A percentile compares a stretch with the other conserved stretches of the same genome.
Conservation (phyloP, 2,888 invertebrate genomes). For the Aphodius sticticus region DNA sequence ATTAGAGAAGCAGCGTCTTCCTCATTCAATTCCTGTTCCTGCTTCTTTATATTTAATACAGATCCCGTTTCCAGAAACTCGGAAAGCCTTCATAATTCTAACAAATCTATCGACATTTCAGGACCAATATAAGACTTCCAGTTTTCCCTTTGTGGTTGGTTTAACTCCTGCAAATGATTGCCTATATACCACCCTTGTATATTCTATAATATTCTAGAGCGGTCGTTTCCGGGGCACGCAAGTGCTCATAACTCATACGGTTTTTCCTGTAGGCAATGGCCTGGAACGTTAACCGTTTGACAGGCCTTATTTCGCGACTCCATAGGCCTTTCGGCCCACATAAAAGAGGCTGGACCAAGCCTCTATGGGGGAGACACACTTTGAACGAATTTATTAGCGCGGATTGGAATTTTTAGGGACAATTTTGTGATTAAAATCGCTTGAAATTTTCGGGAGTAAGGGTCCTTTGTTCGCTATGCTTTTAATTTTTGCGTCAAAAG, state of each 20-base stretch:
- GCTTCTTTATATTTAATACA: too few species aligned
- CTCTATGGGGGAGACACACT: background rate
- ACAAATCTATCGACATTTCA: background rate
- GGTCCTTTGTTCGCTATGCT: background rate
- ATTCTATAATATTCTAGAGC: background rate
- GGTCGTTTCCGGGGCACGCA: background rate
- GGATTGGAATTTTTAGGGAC: background rate
- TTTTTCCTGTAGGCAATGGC: background rate
- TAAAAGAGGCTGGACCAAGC: background rate
- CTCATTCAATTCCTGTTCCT: too few species aligned
- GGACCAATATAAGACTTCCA: background rate
- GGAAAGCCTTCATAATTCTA: background rate
- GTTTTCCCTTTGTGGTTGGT: background rate
- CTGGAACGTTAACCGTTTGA: background rate
- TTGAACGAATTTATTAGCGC: background rate
- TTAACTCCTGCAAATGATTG: background rate
- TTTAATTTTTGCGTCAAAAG: background rate
- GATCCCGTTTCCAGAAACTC: too few species aligned
- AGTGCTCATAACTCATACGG: constrained; percentile 4
- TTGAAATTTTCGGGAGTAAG: background rate
- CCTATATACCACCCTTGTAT: background rate
- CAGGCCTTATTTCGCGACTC: background rate
- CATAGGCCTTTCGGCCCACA: background rate
- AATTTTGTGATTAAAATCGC: background rate
- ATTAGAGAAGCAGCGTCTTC: too few species aligned